These are phyloP conservation scores for Scortum barcoo DNA, from an alignment of 2,113 vertebrate species.

Conservation along the genomic window DNA sequence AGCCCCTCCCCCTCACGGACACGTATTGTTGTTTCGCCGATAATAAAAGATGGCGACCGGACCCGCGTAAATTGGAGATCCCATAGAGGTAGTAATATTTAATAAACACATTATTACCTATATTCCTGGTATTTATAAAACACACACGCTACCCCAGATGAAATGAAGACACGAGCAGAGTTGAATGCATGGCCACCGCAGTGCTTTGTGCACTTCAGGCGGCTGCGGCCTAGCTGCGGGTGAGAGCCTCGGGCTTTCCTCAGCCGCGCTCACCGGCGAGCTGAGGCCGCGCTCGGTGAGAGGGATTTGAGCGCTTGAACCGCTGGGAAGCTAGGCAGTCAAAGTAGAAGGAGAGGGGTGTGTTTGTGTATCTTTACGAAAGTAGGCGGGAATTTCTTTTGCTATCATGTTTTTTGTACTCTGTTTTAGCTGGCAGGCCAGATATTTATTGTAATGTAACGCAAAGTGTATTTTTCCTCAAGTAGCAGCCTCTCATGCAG, in stretches of 20 bases:
- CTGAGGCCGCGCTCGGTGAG: conserved; percentile 17
- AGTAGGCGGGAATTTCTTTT: conserved; percentile 84
- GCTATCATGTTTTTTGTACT: conserved; percentile 1
- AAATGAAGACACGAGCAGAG: not conserved
- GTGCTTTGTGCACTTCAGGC: not conserved
- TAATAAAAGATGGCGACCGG: conserved; percentile 85
- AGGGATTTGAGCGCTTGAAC: not conserved
- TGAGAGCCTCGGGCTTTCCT: conserved; percentile 70
- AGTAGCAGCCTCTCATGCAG: not conserved
- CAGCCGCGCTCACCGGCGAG: conserved; percentile 2
- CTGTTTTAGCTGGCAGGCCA: not conserved
- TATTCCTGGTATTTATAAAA: not conserved
- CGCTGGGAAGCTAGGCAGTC: conserved; percentile 45
- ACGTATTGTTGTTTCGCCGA: conserved; percentile 78
- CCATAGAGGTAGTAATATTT: conserved; percentile 76
- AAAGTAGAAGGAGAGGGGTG: conserved; percentile 79
- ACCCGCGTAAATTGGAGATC: conserved; percentile 80
- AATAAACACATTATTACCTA: conserved; percentile 19
- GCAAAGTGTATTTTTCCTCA: not conserved
- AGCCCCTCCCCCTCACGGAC: conserved; percentile 67
- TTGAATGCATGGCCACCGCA: conserved; percentile 2
- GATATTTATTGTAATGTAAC: not conserved
- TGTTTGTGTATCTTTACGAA: conserved; percentile 83
- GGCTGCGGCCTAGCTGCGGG: conserved; percentile 61
- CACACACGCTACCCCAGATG: not conserved